Evolutionary conservation across 2,113 vertebrate species (phyloP).

Genomic region (Lagopus leucura): DNA sequence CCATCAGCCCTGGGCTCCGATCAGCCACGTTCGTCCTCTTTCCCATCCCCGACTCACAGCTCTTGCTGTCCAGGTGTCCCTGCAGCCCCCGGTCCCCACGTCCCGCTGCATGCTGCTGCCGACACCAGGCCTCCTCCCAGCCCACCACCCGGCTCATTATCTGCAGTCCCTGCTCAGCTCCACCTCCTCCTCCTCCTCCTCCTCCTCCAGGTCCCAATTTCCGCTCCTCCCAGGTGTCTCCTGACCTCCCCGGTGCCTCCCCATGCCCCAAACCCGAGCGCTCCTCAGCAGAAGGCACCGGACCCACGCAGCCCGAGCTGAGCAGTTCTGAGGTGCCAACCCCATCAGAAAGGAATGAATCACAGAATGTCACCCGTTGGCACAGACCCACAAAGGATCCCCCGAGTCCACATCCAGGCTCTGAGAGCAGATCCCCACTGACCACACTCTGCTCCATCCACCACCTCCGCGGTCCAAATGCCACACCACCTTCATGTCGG

Average conservation of each 20-base stretch:
- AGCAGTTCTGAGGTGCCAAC: no score
- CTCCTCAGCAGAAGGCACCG: not conserved
- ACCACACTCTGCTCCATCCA: accelerated
- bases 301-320: not conserved
- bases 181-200: not conserved
- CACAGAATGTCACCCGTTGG: no score
- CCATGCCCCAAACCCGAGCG: not conserved
- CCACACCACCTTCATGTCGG: accelerated
- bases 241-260: not conserved
- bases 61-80: not conserved
- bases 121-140: not conserved
- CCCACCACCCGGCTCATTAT: not conserved
- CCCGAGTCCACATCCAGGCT: no score
- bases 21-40: no score
- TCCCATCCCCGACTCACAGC: not conserved
- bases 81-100: not conserved
- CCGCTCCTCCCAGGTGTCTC: constrained; percentile 13
- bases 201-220: not conserved
- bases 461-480: not conserved
- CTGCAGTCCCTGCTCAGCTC: not conserved
- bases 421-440: not conserved
- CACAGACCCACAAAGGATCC: no score
- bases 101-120: not conserved
- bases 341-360: no score
- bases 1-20: no score